A percentile compares a stretch with the other conserved stretches of the same genome.
These are phyloP conservation scores for Magallana ariakensis DNA, from an alignment of 1,140 invertebrate species.

Conservation along the genomic window DNA sequence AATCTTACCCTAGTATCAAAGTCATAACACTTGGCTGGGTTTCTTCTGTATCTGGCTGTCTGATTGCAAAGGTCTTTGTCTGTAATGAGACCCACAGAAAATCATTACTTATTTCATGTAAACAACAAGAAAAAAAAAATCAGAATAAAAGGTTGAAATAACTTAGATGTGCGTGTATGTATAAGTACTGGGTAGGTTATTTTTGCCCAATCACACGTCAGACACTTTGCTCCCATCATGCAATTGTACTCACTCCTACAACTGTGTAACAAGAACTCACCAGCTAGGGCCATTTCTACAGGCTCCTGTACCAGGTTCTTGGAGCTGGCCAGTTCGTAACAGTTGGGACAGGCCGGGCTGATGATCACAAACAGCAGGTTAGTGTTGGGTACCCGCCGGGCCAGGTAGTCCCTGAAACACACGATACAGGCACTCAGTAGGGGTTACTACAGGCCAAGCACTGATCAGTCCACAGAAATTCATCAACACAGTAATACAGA, in stretches of 20 bases:
- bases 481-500: no score
- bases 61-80: constrained; percentile 51
- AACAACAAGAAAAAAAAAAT: no score
- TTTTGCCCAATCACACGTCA: no score
- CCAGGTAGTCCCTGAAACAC: constrained; percentile 57
- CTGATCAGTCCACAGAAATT: no score
- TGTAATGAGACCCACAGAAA: neutral
- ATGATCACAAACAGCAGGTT: constrained; percentile 66
- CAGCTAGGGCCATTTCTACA: constrained; percentile 3
- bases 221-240: no score
- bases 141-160: no score
- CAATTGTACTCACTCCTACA: no score
- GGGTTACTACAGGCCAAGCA: no score
- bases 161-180: no score
- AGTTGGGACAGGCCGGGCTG: constrained; percentile 56
- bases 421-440: neutral
- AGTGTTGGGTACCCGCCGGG: constrained; percentile 45
- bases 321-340: constrained; percentile 19
- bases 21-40: constrained; percentile 57
- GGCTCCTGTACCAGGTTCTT: constrained; percentile 54
- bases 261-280: neutral
- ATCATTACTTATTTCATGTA: no score
- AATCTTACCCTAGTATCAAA: constrained; percentile 52
- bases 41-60: constrained; percentile 55
- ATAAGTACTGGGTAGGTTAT: no score